These are phyloP conservation scores for Urosaurus nigricauda DNA, from an alignment of 2,797 vertebrate genomes.

Conservation along the genomic window DNA sequence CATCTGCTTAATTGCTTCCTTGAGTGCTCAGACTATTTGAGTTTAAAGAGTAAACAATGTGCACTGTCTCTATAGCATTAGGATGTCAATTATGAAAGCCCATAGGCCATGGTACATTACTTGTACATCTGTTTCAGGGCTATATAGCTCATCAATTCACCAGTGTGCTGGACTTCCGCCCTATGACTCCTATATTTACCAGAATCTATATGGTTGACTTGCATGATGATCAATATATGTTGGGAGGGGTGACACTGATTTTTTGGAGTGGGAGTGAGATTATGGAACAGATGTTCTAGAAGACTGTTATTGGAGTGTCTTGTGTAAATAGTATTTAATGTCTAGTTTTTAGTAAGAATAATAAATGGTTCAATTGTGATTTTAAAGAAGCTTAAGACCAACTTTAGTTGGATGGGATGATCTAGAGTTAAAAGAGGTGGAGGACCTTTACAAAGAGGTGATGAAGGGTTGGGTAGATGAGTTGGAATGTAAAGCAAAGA, in stretches of 20 bases:
- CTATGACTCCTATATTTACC: constrained; percentile 54
- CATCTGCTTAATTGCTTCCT: neutral
- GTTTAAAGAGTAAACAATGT: neutral
- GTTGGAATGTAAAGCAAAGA: constrained; percentile 37
- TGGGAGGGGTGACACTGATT: constrained; percentile 17
- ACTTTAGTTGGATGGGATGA: constrained; percentile 36
- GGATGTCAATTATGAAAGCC: constrained; percentile 36
- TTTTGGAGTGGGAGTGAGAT: constrained; percentile 30
- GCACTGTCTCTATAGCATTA: neutral
- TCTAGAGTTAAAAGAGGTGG: constrained; percentile 47
- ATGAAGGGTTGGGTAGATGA: neutral
- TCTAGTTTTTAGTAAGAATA: constrained; percentile 5
- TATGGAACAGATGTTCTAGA: constrained; percentile 26
- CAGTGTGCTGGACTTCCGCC: constrained; percentile 20
- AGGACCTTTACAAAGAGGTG: constrained; percentile 53
- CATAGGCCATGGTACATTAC: constrained; percentile 29
- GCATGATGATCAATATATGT: constrained; percentile 5
- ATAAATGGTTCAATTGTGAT: constrained; percentile 48
- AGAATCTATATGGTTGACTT: constrained; percentile 41
- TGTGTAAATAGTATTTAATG: neutral
- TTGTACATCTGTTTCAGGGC: neutral
- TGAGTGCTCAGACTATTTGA: constrained; percentile 46
- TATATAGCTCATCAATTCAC: constrained; percentile 51
- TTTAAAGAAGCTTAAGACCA: neutral
- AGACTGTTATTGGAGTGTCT: neutral